Evolutionary conservation across 2,888 invertebrate species (phyloP), one percentile per base, ranked within the genome.

Genomic region (Caenorhabditis afra): DNA sequence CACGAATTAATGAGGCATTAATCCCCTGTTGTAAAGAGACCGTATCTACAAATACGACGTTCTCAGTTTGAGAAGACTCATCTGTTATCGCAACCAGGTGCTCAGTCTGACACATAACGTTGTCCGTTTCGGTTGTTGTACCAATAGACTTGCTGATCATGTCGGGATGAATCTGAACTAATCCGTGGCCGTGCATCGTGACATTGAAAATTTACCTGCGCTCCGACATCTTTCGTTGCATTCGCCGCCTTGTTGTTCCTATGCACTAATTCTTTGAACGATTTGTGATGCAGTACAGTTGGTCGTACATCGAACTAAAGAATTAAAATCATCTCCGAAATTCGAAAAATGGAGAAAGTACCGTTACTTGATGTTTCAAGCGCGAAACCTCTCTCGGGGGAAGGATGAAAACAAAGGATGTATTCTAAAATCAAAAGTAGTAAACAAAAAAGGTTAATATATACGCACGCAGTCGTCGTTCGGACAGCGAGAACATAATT

Each of bases 381-480:
- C 71, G 53, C 1, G 22, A 16, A 16, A n/a, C 55, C 8, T 71
- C 71, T 8, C 20, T 11, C 14, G 14, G 8, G 12, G 37, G 55
- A 3, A 71, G 57, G 49, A 71, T 71, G 41, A 71, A 35, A 5
- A 71, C 7, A 29, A 62, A 62, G 11, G 71, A 55, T 2, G 16
- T 3, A n/a, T 71, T 71, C 71, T 71, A 39, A 16, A 71, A 62
- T 10, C 5, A 0, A 37, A 16, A 14, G 10, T 18, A 37, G 7
- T 29, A 18, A 29, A 23, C 29, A 12, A 23, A 20, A 0, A 35
- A 35, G 18, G 16, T 20, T 20, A 10, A 50, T 2, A n/a, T n/a
- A n/a, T 23, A 8, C 64, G 10, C 3, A 71, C 71, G 23, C 71
- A 71, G 11, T 55, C 57, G 14, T 71, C 41, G 45, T 71, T 71